Base-by-base conservation (phyloP, 2,888 invertebrate species). In the Cheilosia grossa region DNA sequence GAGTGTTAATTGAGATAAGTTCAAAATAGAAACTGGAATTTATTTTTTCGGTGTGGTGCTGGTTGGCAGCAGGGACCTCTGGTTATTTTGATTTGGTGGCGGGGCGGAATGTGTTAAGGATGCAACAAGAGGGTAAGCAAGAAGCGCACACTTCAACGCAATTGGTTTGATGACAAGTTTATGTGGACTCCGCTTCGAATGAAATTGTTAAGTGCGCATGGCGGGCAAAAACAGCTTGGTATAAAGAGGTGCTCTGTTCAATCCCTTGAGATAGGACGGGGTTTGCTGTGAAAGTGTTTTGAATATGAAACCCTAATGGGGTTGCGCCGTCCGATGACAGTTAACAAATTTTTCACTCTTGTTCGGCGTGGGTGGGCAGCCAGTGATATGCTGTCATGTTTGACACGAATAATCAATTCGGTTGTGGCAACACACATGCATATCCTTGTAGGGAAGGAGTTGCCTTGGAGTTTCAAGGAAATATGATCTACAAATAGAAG, bases 1-100 rank as follows among this genome's bases (percentile, higher is more conserved):
- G 82, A 87, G 87, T 87, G 87, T 87, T 87, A 87, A 87, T 87
- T 87, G 87, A 87, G 87, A 87, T 87, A 87, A 87, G 86, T 86
- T 86, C 78, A 86, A 85, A 85, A 85, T 85, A 85, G 85, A 85
- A 85, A 85, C 85, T 67, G 75, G 85, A 72, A 72, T 83, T 80
- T 30, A 3, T 27, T 27, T 30, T 30, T 85, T 80, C 40, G 42
- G 70, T 75, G 51, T 59, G 19, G 59, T 21, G 47, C 21, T 17
- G 4, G 40, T 40, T 21, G 40, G 27, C 1, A 33, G 37, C 10
- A 58, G 47, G 58, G 59, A 69, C 67, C 67, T 81, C 19, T 44
- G 61, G 51, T 58, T 75, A 56, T 69, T 63, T 74, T 64, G 80
- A 75, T 66, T 59, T 63, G 42, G 21, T 77, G 70, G 56, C 54